Percentiles rank a stretch among this genome's conserved stretches.
Evolutionary conservation across 2,797 vertebrate species (phyloP).

Genomic region (Gastrophryne carolinensis): DNA sequence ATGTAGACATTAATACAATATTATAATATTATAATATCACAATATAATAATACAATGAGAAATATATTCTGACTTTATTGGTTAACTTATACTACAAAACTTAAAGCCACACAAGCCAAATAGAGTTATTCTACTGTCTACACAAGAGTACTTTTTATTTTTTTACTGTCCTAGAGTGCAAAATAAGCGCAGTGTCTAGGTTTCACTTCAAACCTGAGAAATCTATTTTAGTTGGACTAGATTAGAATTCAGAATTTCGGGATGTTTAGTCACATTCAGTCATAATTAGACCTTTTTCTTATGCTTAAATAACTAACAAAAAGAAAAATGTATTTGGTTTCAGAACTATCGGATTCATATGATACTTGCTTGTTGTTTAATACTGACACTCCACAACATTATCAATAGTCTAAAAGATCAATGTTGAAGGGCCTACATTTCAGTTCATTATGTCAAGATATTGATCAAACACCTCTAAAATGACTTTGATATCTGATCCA

Average conservation of each 20-base stretch:
- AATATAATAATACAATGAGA: too few relatives aligned
- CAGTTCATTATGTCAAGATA: slow-evolving; percentile 46
- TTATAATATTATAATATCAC: too few relatives aligned
- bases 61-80: too few relatives aligned
- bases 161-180: too few relatives aligned
- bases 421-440: slow-evolving; percentile 29
- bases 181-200: too few relatives aligned
- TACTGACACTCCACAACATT: slow-evolving; percentile 40
- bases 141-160: not conserved
- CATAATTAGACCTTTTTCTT: not conserved
- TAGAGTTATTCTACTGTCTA: too few relatives aligned
- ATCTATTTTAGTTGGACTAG: too few relatives aligned
- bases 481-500: slow-evolving; percentile 48
- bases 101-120: slow-evolving; percentile 56
- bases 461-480: slow-evolving; percentile 50
- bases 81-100: slow-evolving; percentile 71
- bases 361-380: slow-evolving; percentile 11
- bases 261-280: too few relatives aligned
- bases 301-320: slow-evolving; percentile 8
- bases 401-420: slow-evolving; percentile 35
- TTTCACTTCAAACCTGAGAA: too few relatives aligned
- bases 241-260: too few relatives aligned
- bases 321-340: slow-evolving; percentile 6
- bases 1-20: too few relatives aligned
- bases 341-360: not conserved